Conservation (phyloP, 2,113 vertebrate species). For the Esox niger region DNA sequence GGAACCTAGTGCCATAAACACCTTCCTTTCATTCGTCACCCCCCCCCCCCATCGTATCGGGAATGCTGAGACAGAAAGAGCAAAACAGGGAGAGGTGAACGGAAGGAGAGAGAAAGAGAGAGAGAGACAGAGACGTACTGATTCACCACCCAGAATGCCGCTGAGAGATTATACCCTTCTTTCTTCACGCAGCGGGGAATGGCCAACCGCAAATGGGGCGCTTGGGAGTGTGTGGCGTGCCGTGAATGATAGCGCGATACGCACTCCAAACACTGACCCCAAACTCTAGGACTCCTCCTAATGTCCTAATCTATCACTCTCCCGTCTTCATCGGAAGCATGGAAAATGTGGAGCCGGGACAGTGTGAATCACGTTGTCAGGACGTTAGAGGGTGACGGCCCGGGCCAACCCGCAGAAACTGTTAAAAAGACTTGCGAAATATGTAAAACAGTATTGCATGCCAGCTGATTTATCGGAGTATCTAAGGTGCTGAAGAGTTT, state of each 20-base stretch:
- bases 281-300: conserved; percentile 55
- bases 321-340: conserved; percentile 30
- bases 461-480: not conserved
- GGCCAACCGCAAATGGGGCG: conserved; percentile 61
- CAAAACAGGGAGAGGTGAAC: too few relatives aligned
- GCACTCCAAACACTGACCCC: conserved; percentile 30
- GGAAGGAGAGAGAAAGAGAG: too few relatives aligned
- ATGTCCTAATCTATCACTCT: conserved; percentile 56
- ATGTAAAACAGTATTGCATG: not conserved
- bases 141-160: conserved; percentile 61
- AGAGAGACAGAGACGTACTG: conserved; percentile 40
- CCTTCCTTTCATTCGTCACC: not conserved
- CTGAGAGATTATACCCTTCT: conserved; percentile 67
- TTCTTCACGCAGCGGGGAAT: conserved; percentile 54
- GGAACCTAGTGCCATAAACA: conserved; percentile 8
- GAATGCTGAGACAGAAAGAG: too few relatives aligned
- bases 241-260: conserved; percentile 49
- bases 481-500: not conserved
- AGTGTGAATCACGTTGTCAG: conserved; percentile 45
- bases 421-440: conserved; percentile 16
- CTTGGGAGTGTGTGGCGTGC: conserved; percentile 54
- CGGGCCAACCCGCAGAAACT: conserved; percentile 18
- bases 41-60: conserved; percentile 10
- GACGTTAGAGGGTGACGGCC: conserved; percentile 10
- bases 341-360: conserved; percentile 13